These are phyloP conservation scores for Callyntrura guangdongensis DNA, from an alignment of 2,888 invertebrate genomes.

Conservation along the genomic window DNA sequence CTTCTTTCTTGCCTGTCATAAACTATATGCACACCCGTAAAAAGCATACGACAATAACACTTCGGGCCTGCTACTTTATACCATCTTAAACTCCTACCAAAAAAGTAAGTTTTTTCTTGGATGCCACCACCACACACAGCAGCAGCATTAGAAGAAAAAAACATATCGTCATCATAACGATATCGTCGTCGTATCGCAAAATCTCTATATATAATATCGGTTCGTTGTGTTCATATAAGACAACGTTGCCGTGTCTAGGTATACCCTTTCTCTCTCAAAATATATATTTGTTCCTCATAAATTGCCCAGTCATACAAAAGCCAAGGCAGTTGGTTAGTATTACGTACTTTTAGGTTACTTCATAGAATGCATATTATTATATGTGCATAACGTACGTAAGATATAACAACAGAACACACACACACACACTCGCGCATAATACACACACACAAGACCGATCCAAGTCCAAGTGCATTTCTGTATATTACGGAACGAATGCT, in stretches of 20 bases:
- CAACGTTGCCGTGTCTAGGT: not conserved
- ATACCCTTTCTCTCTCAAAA: slow-evolving; percentile 62
- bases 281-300: slow-evolving; percentile 61
- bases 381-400: not conserved
- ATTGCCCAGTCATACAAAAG: slow-evolving; percentile 67
- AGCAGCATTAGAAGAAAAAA: slow-evolving; percentile 32
- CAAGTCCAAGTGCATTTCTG: slow-evolving; percentile 74
- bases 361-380: slow-evolving; percentile 40
- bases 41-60: slow-evolving; percentile 65
- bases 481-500: slow-evolving; percentile 19
- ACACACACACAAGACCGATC: slow-evolving; percentile 32
- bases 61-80: slow-evolving; percentile 36
- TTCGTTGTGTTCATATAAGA: not conserved
- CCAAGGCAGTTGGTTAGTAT: slow-evolving; percentile 59
- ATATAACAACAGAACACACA: slow-evolving; percentile 8
- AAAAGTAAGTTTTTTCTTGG: slow-evolving; percentile 37
- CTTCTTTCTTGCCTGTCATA: slow-evolving; percentile 65
- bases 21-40: slow-evolving; percentile 55
- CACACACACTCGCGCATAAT: slow-evolving; percentile 1
- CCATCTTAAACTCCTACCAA: not conserved
- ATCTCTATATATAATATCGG: slow-evolving; percentile 17
- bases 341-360: slow-evolving; percentile 55
- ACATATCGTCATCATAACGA: slow-evolving; percentile 65
- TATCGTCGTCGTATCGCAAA: slow-evolving; percentile 54
- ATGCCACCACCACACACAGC: slow-evolving; percentile 34